phyloP scores from a whole-genome alignment of 2,113 vertebrate species.

The Prionailurus bengalensis region DNA sequence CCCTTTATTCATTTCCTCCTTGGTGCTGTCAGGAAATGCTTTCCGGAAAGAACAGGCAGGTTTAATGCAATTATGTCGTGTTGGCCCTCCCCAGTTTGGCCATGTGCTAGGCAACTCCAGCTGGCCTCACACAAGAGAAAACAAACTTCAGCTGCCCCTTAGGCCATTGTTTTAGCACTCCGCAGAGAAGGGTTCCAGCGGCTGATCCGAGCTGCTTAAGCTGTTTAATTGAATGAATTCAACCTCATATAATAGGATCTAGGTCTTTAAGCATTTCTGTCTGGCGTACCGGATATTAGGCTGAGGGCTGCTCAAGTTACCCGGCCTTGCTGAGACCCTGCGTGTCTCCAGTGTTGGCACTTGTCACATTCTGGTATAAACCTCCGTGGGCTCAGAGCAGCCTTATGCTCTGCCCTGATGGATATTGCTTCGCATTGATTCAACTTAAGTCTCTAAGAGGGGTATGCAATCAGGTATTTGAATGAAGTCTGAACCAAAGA shows the following conservation, averaged over 20 bases:
- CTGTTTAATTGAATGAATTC: constrained; percentile 89
- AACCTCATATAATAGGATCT: constrained; percentile 87
- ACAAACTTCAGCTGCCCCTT: constrained; percentile 82
- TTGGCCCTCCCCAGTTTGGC: constrained; percentile 78
- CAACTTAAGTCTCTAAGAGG: neutral
- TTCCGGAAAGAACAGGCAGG: constrained; percentile 80
- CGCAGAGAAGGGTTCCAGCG: constrained; percentile 85
- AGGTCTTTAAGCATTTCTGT: constrained; percentile 84
- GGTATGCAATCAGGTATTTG: neutral
- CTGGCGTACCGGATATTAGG: constrained; percentile 88
- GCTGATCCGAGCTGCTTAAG: constrained; percentile 86
- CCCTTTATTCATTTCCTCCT: constrained; percentile 80
- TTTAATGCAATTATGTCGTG: constrained; percentile 88
- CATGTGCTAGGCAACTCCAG: constrained; percentile 83
- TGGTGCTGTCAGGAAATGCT: constrained; percentile 81
- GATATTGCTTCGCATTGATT: neutral
- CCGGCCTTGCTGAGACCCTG: constrained; percentile 75
- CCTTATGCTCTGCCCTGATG: neutral
- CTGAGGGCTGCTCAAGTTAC: constrained; percentile 82
- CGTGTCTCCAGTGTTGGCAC: neutral
- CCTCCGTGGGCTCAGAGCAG: neutral
- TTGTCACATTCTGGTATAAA: constrained; percentile 57
- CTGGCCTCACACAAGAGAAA: constrained; percentile 83
- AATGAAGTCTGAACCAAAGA: neutral
- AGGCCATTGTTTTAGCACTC: constrained; percentile 85